A percentile compares a stretch with the other conserved stretches of the same genome.
Evolutionary conservation across 2,797 vertebrate genomes (phyloP).

Genomic region (Muscicapa comitata): DNA sequence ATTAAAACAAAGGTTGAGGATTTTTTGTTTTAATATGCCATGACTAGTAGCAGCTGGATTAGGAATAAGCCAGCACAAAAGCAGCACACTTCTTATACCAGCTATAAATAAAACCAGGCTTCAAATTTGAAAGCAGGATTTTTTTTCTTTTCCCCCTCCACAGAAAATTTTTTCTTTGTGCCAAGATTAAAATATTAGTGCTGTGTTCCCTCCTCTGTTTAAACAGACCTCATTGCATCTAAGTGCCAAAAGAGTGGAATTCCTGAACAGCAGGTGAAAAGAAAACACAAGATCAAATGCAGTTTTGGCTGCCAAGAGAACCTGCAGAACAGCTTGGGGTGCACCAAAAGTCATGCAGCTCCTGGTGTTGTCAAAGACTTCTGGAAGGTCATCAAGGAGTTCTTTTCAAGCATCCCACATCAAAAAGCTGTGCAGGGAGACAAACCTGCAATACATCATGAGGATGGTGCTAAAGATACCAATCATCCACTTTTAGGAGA

Average conservation of each 20-base stretch:
- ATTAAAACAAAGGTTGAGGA: background rate
- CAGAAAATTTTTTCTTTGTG: background rate
- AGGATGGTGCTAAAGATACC: background rate
- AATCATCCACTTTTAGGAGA: background rate
- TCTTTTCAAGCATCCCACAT: background rate
- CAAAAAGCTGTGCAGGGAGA: background rate
- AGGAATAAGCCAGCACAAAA: background rate
- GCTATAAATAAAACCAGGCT: slow-evolving; percentile 7
- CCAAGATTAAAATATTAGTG: slow-evolving; percentile 1
- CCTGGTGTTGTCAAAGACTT: background rate
- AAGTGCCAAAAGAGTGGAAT: slow-evolving; percentile 43
- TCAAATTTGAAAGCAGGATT: background rate
- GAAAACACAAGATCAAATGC: slow-evolving; percentile 39
- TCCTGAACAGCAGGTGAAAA: slow-evolving; percentile 62
- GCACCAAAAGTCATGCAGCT: background rate
- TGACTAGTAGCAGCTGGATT: background rate
- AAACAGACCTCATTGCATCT: background rate
- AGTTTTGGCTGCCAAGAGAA: slow-evolving; percentile 32
- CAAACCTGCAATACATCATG: background rate
- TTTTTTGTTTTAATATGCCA: background rate
- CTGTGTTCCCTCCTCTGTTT: slow-evolving; percentile 3
- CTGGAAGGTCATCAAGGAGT: background rate
- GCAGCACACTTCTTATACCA: background rate
- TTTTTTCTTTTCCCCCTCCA: background rate
- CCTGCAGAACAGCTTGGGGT: background rate